These are phyloP conservation scores for Siderastrea radians DNA, from an alignment of 92 coral and sea anemone genomes.

Conservation along the genomic window DNA sequence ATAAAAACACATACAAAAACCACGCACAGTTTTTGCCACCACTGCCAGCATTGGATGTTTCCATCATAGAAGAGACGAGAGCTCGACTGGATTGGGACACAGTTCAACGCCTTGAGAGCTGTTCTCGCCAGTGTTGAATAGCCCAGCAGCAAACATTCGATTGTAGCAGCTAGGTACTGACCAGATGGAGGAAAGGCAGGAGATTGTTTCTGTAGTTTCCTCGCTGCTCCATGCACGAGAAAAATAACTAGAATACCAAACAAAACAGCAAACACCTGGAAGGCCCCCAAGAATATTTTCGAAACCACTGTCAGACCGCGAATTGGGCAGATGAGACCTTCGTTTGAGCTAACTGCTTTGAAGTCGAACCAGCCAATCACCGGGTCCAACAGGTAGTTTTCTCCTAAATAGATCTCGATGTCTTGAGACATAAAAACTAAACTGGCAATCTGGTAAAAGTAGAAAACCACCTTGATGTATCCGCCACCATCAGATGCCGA, in stretches of 20 bases:
- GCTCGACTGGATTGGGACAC: slow-evolving; percentile 26
- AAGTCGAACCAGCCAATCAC: slow-evolving; percentile 44
- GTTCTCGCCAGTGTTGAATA: slow-evolving; percentile 44
- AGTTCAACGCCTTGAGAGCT: slow-evolving; percentile 38
- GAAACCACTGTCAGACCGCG: slow-evolving; percentile 51
- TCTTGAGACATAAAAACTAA: background rate
- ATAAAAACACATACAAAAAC: slow-evolving; percentile 25
- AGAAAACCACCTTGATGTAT: slow-evolving; percentile 23
- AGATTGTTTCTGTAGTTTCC: background rate
- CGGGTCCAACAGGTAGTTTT: slow-evolving; percentile 4
- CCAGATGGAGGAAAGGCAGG: slow-evolving; percentile 17
- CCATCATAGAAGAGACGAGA: slow-evolving; percentile 53
- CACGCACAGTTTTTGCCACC: slow-evolving; percentile 52
- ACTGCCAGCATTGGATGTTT: slow-evolving; percentile 57
- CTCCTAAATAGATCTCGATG: background rate
- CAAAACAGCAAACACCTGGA: slow-evolving; percentile 38
- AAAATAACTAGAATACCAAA: slow-evolving; percentile 10
- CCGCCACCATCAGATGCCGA: slow-evolving; percentile 10
- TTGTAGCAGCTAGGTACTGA: slow-evolving; percentile 33
- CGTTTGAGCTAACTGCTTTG: background rate
- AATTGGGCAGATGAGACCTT: slow-evolving; percentile 43
- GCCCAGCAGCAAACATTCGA: slow-evolving; percentile 43
- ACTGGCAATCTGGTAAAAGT: slow-evolving; percentile 22
- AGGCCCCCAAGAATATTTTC: slow-evolving; percentile 39
- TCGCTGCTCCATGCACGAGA: slow-evolving; percentile 3